Conservation (phyloP, 1,140 invertebrate genomes). For the Solen grandis region DNA sequence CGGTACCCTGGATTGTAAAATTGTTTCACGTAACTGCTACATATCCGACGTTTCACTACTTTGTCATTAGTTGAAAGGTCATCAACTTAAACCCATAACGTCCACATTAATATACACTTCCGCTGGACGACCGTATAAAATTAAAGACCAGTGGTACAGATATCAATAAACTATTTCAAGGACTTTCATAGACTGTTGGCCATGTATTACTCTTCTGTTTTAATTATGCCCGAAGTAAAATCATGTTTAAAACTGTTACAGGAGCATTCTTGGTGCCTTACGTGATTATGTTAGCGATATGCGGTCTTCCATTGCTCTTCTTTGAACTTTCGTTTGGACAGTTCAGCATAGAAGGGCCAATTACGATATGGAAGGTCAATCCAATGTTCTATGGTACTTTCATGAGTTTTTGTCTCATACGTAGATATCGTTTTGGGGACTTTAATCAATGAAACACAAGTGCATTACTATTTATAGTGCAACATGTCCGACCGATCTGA, state of each 20-base stretch:
- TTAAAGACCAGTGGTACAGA: conserved; percentile 79
- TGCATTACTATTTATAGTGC: too few relatives aligned
- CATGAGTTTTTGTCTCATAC: too few relatives aligned
- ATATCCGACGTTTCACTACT: too few relatives aligned
- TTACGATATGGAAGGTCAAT: conserved; percentile 65
- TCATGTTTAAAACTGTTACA: neutral
- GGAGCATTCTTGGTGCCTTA: conserved; percentile 79
- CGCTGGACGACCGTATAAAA: conserved; percentile 81
- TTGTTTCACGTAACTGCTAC: too few relatives aligned
- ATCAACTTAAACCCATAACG: too few relatives aligned
- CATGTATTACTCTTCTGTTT: neutral
- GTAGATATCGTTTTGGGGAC: too few relatives aligned
- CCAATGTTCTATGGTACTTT: conserved; percentile 80
- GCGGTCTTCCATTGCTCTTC: conserved; percentile 79
- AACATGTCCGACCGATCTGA: too few relatives aligned
- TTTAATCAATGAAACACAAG: too few relatives aligned
- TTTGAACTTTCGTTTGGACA: conserved; percentile 79
- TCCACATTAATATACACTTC: conserved; percentile 82
- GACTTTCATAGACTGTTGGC: conserved; percentile 79
- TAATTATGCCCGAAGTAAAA: neutral
- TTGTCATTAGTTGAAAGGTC: too few relatives aligned
- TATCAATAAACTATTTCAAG: conserved; percentile 78
- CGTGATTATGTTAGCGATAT: conserved; percentile 73
- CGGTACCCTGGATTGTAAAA: too few relatives aligned
- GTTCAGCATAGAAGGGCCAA: conserved; percentile 66